Evolutionary conservation across 35 echinoderm and acorn worm species (phyloP).

Genomic region (Lytechinus variegatus): DNA sequence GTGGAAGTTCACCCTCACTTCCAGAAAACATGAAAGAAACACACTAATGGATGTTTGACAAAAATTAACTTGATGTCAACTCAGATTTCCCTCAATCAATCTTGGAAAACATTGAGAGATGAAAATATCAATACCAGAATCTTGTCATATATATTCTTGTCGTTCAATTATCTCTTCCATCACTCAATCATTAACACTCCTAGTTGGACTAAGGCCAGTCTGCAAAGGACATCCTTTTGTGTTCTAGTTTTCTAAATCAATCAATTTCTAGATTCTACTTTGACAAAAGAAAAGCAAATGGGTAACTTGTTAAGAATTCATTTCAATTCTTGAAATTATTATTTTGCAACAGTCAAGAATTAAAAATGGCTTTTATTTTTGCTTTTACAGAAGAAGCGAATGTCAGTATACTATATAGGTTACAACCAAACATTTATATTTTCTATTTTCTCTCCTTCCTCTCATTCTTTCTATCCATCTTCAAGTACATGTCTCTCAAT

Average conservation of each 20-base stretch:
- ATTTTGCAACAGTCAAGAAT: not conserved
- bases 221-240: not conserved
- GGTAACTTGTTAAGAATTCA: too few species aligned
- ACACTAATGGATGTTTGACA: too few species aligned
- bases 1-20: not conserved
- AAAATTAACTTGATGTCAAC: too few species aligned
- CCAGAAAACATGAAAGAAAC: too few species aligned
- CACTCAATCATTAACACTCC: not conserved
- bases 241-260: not conserved
- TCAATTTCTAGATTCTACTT: not conserved
- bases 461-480: not conserved
- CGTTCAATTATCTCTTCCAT: not conserved
- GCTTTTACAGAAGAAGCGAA: not conserved
- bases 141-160: not conserved
- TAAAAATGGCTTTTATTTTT: not conserved
- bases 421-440: not conserved
- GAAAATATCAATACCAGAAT: not conserved
- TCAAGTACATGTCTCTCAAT: not conserved
- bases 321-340: not conserved
- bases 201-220: not conserved
- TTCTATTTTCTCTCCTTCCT: not conserved
- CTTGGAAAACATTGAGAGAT: not conserved
- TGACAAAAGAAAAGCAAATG: not conserved
- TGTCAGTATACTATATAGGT: not conserved
- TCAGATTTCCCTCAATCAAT: too few species aligned